A percentile compares a stretch with the other conserved stretches of the same genome.
These are phyloP conservation scores for Zaprionus tsacasi DNA, from an alignment of 1,140 invertebrate species.

Conservation along the genomic window DNA sequence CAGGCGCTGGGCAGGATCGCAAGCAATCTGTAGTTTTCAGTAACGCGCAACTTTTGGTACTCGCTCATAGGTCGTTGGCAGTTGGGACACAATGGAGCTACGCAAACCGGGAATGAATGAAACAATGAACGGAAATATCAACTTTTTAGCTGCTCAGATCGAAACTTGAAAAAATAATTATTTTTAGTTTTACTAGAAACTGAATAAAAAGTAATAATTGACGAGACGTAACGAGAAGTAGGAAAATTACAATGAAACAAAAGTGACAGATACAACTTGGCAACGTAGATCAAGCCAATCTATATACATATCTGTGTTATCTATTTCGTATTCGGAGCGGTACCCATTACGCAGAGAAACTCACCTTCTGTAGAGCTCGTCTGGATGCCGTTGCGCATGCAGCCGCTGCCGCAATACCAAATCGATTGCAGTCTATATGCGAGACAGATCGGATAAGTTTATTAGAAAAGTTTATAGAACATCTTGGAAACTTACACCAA, in stretches of 20 bases:
- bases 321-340: not conserved
- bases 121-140: not conserved
- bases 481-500: conserved; percentile 56
- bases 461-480: not conserved
- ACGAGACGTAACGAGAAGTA: not conserved
- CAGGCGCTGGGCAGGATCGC: conserved; percentile 51
- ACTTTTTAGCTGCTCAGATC: not conserved
- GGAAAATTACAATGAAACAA: not conserved
- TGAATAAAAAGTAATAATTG: not conserved
- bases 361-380: conserved; percentile 68
- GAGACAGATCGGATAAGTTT: not conserved
- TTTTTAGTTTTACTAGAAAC: not conserved
- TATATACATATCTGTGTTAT: not conserved
- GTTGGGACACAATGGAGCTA: conserved; percentile 70
- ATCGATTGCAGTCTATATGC: conserved; percentile 68
- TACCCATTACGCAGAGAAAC: not conserved
- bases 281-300: not conserved
- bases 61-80: conserved; percentile 74
- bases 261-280: not conserved
- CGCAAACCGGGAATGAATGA: not conserved
- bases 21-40: conserved; percentile 57
- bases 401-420: conserved; percentile 76
- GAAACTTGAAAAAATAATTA: not conserved
- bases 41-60: conserved; percentile 67
- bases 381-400: conserved; percentile 75